phyloP scores from a whole-genome alignment of 2,888 invertebrate species.

The Ochlodes sylvanus region DNA sequence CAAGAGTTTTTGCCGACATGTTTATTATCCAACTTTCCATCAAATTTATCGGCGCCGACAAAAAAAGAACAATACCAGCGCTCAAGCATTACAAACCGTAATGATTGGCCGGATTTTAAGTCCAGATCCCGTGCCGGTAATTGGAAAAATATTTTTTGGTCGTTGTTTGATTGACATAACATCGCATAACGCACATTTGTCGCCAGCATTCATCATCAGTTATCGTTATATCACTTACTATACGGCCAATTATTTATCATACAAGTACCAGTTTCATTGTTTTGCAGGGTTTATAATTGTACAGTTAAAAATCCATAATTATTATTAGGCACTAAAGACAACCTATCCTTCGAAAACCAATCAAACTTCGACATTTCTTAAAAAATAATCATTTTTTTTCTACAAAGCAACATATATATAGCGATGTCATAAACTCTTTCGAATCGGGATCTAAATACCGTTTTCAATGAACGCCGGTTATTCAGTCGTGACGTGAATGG shows the following conservation, averaged over 20 bases:
- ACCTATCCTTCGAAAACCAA: too few species aligned
- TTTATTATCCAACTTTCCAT: constrained; percentile 43
- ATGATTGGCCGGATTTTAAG: constrained; percentile 46
- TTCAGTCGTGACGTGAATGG: constrained; percentile 60
- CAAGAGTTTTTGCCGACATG: constrained; percentile 39
- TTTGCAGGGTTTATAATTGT: too few species aligned
- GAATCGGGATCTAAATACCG: constrained; percentile 27
- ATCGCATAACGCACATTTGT: background rate
- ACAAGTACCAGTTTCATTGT: too few species aligned
- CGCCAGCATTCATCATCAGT: too few species aligned
- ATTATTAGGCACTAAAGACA: too few species aligned
- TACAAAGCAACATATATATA: background rate
- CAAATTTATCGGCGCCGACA: constrained; percentile 26
- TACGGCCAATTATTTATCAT: too few species aligned
- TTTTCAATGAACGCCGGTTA: constrained; percentile 45
- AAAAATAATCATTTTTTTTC: background rate
- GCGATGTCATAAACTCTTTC: constrained; percentile 8
- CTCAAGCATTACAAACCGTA: constrained; percentile 45
- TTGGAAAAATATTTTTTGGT: constrained; percentile 48
- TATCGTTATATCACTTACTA: too few species aligned
- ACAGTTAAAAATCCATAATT: too few species aligned
- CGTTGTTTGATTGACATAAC: constrained; percentile 11
- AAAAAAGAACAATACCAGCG: constrained; percentile 45
- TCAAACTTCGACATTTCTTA: too few species aligned
- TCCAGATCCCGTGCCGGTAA: constrained; percentile 45